A percentile compares a stretch with the other conserved stretches of the same genome.
Conservation (phyloP, 2,888 invertebrate species). For the Spilosoma lubricipeda region DNA sequence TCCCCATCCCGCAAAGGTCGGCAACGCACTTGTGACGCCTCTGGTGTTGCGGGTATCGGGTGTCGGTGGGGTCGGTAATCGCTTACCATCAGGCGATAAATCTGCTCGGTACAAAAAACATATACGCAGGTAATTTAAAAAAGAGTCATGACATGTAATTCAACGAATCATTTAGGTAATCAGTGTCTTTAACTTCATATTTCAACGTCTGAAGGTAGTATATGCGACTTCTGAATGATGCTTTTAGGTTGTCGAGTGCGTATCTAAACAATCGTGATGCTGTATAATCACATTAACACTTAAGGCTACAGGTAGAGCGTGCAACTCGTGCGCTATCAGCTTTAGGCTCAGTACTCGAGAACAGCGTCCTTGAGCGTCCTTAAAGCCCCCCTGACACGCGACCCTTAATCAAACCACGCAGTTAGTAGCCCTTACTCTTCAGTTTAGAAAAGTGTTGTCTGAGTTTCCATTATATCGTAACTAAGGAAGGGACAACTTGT, state of each 20-base stretch:
- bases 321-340: slow-evolving; percentile 70
- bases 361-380: slow-evolving; percentile 50
- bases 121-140: no score
- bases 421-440: slow-evolving; percentile 46
- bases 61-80: no score
- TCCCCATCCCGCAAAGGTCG: no score
- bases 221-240: slow-evolving; percentile 19
- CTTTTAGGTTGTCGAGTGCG: slow-evolving; percentile 48
- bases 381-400: slow-evolving; percentile 54
- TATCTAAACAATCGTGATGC: slow-evolving; percentile 47
- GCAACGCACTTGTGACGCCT: no score
- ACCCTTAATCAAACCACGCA: slow-evolving; percentile 64
- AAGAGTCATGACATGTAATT: no score
- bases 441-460: slow-evolving; percentile 41
- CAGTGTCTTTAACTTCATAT: not conserved
- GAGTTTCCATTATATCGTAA: slow-evolving; percentile 41
- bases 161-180: no score
- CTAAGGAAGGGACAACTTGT: slow-evolving; percentile 14
- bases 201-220: not conserved
- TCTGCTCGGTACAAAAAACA: no score
- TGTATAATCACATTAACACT: slow-evolving; percentile 58
- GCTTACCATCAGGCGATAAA: no score
- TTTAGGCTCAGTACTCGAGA: slow-evolving; percentile 51
- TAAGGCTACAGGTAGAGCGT: slow-evolving; percentile 48
- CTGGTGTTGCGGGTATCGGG: no score